Percentiles rank a stretch among this genome's conserved stretches.
These are phyloP conservation scores for Rallus crepitans DNA, from an alignment of 2,797 vertebrate species.

Conservation along the genomic window DNA sequence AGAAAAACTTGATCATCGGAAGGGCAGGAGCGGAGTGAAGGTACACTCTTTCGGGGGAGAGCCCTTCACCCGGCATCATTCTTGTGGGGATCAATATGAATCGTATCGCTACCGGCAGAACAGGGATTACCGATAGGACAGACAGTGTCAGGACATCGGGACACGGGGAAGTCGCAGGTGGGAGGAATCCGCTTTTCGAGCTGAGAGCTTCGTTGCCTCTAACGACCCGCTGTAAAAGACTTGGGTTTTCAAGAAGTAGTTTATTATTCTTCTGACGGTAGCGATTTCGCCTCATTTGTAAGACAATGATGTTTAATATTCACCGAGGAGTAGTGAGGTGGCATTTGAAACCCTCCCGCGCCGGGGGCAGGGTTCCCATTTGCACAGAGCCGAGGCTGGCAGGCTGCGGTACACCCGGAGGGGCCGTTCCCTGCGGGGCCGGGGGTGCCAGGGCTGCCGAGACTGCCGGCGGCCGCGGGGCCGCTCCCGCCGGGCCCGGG, in stretches of 20 bases:
- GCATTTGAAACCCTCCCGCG: background rate
- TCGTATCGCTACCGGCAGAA: background rate
- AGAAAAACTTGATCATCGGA: background rate
- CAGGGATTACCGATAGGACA: background rate
- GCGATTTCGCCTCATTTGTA: slow-evolving; percentile 26
- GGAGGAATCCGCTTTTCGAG: slow-evolving; percentile 8
- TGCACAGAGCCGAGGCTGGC: background rate
- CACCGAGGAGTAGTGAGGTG: background rate
- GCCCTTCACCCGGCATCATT: background rate
- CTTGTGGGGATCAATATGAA: background rate
- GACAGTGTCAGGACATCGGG: background rate
- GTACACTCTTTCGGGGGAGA: background rate
- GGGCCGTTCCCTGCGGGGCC: background rate
- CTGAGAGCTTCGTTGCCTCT: background rate
- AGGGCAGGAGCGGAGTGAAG: background rate
- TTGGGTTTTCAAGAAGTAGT: background rate
- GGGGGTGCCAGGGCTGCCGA: no score
- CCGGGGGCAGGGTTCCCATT: background rate
- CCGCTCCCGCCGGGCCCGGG: background rate
- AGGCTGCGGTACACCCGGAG: background rate
- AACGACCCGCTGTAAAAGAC: background rate
- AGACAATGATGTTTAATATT: slow-evolving; percentile 45
- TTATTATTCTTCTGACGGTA: background rate
- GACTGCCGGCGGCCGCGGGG: no score
- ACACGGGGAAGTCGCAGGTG: background rate